These are phyloP conservation scores for Microcebus tavaratra DNA, from an alignment of 2,113 vertebrate genomes.

Conservation along the genomic window DNA sequence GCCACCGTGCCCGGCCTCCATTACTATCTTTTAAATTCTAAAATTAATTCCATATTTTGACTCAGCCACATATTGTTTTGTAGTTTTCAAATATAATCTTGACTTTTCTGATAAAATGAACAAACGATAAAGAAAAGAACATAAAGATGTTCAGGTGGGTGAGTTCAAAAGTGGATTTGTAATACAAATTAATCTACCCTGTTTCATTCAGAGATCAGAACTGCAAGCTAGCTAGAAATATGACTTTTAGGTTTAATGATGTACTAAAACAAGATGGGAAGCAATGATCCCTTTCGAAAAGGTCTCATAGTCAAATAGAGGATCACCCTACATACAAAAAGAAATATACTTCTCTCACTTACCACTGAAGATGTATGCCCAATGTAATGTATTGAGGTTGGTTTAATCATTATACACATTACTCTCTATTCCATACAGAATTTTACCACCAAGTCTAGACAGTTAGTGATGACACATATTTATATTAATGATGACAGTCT, in stretches of 20 bases:
- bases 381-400: background rate
- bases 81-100: background rate
- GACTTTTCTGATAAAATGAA: background rate
- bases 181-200: background rate
- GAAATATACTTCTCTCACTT: background rate
- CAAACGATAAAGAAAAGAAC: background rate
- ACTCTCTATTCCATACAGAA: background rate
- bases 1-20: no score
- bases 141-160: background rate
- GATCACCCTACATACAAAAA: background rate
- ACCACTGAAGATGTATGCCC: background rate
- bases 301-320: background rate
- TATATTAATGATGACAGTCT: background rate
- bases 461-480: slow-evolving; percentile 17
- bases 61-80: background rate
- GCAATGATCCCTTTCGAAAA: background rate
- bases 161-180: background rate
- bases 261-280: background rate
- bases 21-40: background rate
- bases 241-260: background rate
- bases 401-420: background rate
- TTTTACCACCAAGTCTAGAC: background rate
- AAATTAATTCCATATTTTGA: background rate
- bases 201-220: background rate
- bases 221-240: background rate